Percentiles rank a stretch among this genome's conserved stretches.
phyloP scores from a whole-genome alignment of 2,888 invertebrate species.

The Thereva unica region DNA sequence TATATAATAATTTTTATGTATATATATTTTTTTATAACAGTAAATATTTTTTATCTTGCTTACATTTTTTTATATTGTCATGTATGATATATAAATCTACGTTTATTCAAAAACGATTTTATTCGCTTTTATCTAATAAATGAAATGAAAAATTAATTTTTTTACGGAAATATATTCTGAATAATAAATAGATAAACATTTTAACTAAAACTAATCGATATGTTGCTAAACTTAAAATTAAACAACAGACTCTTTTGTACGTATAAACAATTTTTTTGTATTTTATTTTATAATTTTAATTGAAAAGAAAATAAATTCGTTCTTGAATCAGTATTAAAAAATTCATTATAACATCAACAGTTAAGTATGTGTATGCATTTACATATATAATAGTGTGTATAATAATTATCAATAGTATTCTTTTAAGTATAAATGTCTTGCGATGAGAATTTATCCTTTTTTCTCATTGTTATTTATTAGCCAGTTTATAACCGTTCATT shows the following conservation, averaged over 20 bases:
- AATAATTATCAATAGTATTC: conserved; percentile 11
- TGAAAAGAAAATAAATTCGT: conserved; percentile 29
- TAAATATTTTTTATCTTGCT: conserved; percentile 26
- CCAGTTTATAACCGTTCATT: conserved; percentile 23
- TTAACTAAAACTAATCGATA: too few species aligned
- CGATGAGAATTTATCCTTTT: too few species aligned
- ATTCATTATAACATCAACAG: conserved; percentile 31
- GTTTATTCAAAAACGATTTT: conserved; percentile 28
- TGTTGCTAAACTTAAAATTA: too few species aligned
- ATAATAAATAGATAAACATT: too few species aligned
- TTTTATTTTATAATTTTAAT: background rate
- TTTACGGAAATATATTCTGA: too few species aligned
- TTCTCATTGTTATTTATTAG: conserved; percentile 9
- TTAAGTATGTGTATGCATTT: conserved; percentile 26
- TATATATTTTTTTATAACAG: conserved; percentile 33
- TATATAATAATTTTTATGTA: conserved; percentile 26
- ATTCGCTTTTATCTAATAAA: conserved; percentile 9
- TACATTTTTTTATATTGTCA: conserved; percentile 28
- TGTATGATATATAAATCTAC: conserved; percentile 36
- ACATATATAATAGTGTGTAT: conserved; percentile 19
- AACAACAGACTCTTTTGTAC: too few species aligned
- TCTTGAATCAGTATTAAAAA: conserved; percentile 10
- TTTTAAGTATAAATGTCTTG: conserved; percentile 25
- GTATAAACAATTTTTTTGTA: background rate
- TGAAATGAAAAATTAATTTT: too few species aligned